phyloP scores from a whole-genome alignment of 2,888 invertebrate genomes.

The Diploptera punctata region DNA sequence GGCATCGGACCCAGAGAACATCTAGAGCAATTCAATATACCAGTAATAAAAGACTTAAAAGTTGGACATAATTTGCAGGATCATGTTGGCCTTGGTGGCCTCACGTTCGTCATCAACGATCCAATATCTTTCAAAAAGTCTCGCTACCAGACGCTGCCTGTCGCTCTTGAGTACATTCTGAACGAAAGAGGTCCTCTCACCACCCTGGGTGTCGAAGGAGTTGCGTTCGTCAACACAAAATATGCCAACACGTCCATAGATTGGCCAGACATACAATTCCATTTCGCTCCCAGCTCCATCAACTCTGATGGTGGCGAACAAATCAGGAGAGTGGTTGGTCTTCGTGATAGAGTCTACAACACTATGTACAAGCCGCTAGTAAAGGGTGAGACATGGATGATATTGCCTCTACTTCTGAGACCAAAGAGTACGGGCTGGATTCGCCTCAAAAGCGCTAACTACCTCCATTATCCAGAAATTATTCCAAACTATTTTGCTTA shows the following conservation, averaged over 20 bases:
- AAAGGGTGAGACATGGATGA: conserved; percentile 83
- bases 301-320: conserved; percentile 85
- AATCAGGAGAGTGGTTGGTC: conserved; percentile 74
- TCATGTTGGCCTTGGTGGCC: conserved; percentile 84
- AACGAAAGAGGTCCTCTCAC: conserved; percentile 86
- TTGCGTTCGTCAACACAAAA: conserved; percentile 86
- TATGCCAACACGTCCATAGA: conserved; percentile 78
- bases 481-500: conserved; percentile 93
- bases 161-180: conserved; percentile 81
- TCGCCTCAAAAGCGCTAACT: conserved; percentile 80
- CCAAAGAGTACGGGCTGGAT: conserved; percentile 90
- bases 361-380: conserved; percentile 84
- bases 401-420: conserved; percentile 79
- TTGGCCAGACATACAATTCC: conserved; percentile 89
- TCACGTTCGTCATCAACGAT: conserved; percentile 82
- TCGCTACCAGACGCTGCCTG: conserved; percentile 77
- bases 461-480: conserved; percentile 81
- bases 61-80: conserved; percentile 71
- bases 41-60: conserved; percentile 74
- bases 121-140: conserved; percentile 79
- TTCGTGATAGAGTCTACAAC: conserved; percentile 82
- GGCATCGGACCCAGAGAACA: conserved; percentile 86
- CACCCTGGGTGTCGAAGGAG: conserved; percentile 78
- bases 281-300: conserved; percentile 84
- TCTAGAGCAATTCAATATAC: conserved; percentile 72